Evolutionary conservation across 2,113 vertebrate genomes (phyloP).

Genomic region (Myotis brandtii): DNA sequence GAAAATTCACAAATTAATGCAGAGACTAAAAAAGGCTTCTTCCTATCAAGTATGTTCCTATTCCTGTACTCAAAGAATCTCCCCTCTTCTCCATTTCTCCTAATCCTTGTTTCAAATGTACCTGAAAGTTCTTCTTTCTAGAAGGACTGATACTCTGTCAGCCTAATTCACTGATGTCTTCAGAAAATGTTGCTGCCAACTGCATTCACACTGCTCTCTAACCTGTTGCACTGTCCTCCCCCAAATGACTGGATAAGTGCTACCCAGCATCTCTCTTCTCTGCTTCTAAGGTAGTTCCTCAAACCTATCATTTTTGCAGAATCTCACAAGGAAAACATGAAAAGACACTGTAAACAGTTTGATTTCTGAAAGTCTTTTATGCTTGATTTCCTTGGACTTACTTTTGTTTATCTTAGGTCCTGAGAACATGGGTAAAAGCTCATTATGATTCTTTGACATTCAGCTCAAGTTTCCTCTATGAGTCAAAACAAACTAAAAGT

Average conservation of each 20-base stretch:
- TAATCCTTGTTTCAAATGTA: not conserved
- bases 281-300: not conserved
- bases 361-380: slow-evolving; percentile 53
- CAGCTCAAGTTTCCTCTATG: slow-evolving; percentile 61
- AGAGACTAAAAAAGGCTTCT: not conserved
- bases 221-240: not conserved
- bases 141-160: not conserved
- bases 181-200: not conserved
- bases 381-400: slow-evolving; percentile 61
- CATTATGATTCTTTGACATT: slow-evolving; percentile 64
- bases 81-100: not conserved
- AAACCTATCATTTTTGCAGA: not conserved
- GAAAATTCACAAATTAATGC: not conserved
- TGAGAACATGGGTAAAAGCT: slow-evolving; percentile 57
- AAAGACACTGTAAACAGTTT: not conserved
- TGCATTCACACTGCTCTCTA: not conserved
- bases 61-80: not conserved
- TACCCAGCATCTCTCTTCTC: not conserved
- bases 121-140: not conserved
- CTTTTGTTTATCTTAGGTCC: slow-evolving; percentile 53
- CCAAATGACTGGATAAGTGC: not conserved
- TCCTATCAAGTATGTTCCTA: not conserved
- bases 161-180: not conserved
- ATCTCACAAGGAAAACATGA: not conserved
- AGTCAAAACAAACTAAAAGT: slow-evolving; percentile 67